phyloP scores from a whole-genome alignment of 2,113 vertebrate species.

The Oreocharis arfaki region DNA sequence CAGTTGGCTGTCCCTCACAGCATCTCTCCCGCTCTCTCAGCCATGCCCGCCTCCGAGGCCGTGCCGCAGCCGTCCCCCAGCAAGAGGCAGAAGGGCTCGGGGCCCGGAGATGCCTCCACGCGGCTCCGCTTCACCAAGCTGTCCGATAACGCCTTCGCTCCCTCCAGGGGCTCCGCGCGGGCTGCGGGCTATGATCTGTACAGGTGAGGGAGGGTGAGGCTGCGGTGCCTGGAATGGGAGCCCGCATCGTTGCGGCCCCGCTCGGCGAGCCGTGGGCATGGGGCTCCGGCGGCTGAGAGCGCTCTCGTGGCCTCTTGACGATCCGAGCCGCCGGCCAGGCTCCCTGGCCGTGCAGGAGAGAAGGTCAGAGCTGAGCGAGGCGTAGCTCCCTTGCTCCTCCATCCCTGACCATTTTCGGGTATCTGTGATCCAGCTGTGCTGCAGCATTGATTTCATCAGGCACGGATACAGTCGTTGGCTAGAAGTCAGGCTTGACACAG shows the following conservation, averaged over 20 bases:
- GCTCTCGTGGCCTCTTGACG: fast-evolving
- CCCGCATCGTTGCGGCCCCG: fast-evolving
- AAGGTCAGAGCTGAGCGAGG: too few relatives aligned
- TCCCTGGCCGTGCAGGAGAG: not conserved
- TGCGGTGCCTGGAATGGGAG: fast-evolving
- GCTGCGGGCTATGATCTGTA: slow-evolving; percentile 93
- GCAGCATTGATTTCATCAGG: not conserved
- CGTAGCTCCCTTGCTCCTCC: not conserved
- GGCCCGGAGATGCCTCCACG: not conserved
- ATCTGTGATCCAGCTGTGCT: fast-evolving
- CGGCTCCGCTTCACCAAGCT: slow-evolving; percentile 82
- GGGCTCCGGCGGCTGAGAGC: not conserved
- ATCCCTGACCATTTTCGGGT: fast-evolving
- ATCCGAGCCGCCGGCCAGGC: not conserved
- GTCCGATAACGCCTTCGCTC: slow-evolving; percentile 82
- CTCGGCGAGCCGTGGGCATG: too few relatives aligned
- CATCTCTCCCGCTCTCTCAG: fast-evolving
- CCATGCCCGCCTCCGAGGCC: slow-evolving; percentile 78
- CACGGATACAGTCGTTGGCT: not conserved
- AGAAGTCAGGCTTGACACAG: not conserved
- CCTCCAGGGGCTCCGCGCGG: slow-evolving; percentile 81
- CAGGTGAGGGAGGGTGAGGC: slow-evolving; percentile 79
- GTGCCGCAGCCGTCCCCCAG: slow-evolving; percentile 46
- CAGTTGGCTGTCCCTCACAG: not conserved
- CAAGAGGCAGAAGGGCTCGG: slow-evolving; percentile 64